A percentile compares a stretch with the other conserved stretches of the same genome.
phyloP scores from a whole-genome alignment of 1,140 invertebrate species.

The Diorhabda sublineata region DNA sequence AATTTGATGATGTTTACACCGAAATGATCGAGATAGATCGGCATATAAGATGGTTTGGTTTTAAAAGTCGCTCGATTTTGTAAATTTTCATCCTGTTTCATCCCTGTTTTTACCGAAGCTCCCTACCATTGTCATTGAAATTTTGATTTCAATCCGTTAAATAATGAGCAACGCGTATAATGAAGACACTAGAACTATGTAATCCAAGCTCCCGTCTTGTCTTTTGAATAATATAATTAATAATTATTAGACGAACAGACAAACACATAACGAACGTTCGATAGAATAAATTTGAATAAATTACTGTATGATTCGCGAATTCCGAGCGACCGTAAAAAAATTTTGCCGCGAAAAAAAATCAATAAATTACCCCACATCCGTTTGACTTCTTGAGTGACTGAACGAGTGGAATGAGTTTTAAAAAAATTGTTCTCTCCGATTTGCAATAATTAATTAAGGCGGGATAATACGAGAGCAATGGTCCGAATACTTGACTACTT shows the following conservation, averaged over 20 bases:
- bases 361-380: conserved; percentile 5
- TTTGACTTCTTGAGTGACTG: not conserved
- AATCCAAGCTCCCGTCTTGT: no score
- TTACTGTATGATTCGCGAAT: not conserved
- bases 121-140: no score
- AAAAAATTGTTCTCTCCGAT: conserved; percentile 12
- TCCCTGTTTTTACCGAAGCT: no score
- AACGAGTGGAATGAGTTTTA: not conserved
- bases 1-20: no score
- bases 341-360: conserved; percentile 1
- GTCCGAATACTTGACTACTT: conserved; percentile 8
- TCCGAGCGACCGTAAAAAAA: not conserved
- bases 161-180: no score
- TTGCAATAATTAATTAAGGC: conserved; percentile 19
- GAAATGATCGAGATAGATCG: no score
- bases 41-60: no score
- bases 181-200: no score
- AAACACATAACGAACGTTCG: not conserved
- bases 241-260: not conserved
- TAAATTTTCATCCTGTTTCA: no score
- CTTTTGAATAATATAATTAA: no score
- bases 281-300: conserved; percentile 14
- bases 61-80: no score
- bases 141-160: no score
- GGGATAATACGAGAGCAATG: conserved; percentile 17